Percentiles rank a stretch among this genome's conserved stretches.
These are phyloP conservation scores for Columba janthina DNA, from an alignment of 2,113 vertebrate species.

Conservation along the genomic window DNA sequence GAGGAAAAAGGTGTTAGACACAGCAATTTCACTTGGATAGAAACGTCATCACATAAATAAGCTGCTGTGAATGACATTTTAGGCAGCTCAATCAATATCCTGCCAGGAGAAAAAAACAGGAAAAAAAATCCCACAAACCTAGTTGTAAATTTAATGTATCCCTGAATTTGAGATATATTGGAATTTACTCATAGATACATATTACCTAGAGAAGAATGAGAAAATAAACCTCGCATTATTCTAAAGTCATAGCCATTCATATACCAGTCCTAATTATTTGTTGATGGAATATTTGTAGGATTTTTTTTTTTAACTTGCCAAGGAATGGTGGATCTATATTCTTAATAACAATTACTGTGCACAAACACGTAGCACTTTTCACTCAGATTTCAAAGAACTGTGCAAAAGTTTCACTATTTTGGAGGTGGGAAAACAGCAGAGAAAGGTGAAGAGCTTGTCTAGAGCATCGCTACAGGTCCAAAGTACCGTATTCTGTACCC, in stretches of 20 bases:
- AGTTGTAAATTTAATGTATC: constrained; percentile 1
- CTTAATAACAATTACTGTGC: not conserved
- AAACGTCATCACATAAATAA: not conserved
- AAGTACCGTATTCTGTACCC: not conserved
- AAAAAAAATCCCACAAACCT: not conserved
- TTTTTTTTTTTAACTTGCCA: not conserved
- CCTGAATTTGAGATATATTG: not conserved
- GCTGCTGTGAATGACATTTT: not conserved
- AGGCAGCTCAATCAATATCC: constrained; percentile 12
- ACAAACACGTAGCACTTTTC: not conserved
- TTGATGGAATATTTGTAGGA: not conserved
- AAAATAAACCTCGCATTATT: not conserved
- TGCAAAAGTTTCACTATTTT: not conserved
- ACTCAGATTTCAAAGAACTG: not conserved
- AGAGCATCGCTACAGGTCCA: not conserved
- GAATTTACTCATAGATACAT: not conserved
- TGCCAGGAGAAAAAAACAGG: not conserved
- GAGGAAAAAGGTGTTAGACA: constrained; percentile 26
- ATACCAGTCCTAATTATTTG: not conserved
- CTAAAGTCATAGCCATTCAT: not conserved
- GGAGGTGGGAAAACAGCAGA: not conserved
- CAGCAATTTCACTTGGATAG: constrained; percentile 24
- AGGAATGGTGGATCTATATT: not conserved
- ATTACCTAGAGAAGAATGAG: not conserved
- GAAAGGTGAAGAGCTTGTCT: not conserved